Evolutionary conservation across 1,140 invertebrate species (phyloP).

Genomic region (Neelides sp.): DNA sequence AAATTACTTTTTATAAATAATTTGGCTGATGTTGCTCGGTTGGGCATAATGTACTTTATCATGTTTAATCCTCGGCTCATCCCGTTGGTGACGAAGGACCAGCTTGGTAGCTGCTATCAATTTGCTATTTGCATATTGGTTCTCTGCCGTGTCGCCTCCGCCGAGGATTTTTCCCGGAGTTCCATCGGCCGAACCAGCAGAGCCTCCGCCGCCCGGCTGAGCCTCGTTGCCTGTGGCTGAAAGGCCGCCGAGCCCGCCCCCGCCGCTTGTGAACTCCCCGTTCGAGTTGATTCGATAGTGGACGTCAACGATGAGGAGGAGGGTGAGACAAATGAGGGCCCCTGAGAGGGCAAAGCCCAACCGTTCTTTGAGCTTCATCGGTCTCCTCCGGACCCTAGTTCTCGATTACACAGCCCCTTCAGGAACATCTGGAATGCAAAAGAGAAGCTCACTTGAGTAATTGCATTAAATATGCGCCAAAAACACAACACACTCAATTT

Average conservation of each 20-base stretch:
- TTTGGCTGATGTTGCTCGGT: slow-evolving; percentile 27
- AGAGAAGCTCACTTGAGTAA: too few relatives aligned
- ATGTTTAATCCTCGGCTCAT: slow-evolving; percentile 12
- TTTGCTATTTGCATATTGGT: slow-evolving; percentile 30
- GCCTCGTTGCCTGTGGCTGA: not conserved
- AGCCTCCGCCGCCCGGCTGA: slow-evolving; percentile 5
- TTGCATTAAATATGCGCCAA: too few relatives aligned
- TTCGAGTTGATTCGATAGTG: slow-evolving; percentile 25
- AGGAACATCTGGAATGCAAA: too few relatives aligned
- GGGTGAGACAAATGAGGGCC: slow-evolving; percentile 28
- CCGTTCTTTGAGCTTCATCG: slow-evolving; percentile 31
- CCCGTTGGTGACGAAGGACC: not conserved
- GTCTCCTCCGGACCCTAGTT: too few relatives aligned
- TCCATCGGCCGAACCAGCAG: not conserved
- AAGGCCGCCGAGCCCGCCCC: slow-evolving; percentile 1
- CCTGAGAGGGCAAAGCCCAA: slow-evolving; percentile 23
- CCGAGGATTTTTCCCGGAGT: not conserved
- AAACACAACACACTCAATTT: too few relatives aligned
- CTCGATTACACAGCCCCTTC: too few relatives aligned
- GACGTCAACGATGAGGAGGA: slow-evolving; percentile 29
- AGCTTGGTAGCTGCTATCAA: not conserved
- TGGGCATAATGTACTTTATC: slow-evolving; percentile 29
- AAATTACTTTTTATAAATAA: slow-evolving; percentile 16
- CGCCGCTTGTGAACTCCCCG: slow-evolving; percentile 6
- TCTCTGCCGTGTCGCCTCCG: slow-evolving; percentile 24